Evolutionary conservation across 1,140 invertebrate genomes (phyloP).

Genomic region (Bombyx mandarina): DNA sequence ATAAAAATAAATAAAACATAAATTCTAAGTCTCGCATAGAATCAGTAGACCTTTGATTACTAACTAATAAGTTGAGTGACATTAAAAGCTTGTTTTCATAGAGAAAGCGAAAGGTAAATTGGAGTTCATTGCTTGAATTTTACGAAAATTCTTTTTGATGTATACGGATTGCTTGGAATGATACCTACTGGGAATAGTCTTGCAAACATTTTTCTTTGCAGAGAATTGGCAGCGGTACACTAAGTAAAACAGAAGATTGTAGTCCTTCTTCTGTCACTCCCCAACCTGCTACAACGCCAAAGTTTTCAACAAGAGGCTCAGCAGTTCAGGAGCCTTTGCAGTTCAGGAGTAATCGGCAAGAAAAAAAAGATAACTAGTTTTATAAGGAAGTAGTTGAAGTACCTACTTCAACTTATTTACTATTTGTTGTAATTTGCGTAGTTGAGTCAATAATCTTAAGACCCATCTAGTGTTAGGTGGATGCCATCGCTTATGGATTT

Average conservation of each 20-base stretch:
- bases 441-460: no score
- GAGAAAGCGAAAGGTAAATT: not conserved
- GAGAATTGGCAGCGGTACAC: conserved; percentile 66
- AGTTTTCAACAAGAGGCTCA: conserved; percentile 29
- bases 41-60: no score
- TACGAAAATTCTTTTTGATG: conserved; percentile 26
- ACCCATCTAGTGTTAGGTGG: no score
- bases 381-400: no score
- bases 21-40: no score
- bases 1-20: no score
- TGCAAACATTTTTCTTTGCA: conserved; percentile 51
- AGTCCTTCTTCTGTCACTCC: conserved; percentile 71
- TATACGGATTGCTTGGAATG: conserved; percentile 2
- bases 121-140: conserved; percentile 9
- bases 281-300: conserved; percentile 73
- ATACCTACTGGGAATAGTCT: no score
- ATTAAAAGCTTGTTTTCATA: no score
- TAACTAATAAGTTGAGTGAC: no score
- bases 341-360: conserved; percentile 58
- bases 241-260: conserved; percentile 65
- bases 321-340: conserved; percentile 13
- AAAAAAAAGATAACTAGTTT: conserved; percentile 46
- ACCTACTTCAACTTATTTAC: no score
- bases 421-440: no score
- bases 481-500: no score